Evolutionary conservation across 2,113 vertebrate genomes (phyloP).

Genomic region (Porphyrio hochstetteri): DNA sequence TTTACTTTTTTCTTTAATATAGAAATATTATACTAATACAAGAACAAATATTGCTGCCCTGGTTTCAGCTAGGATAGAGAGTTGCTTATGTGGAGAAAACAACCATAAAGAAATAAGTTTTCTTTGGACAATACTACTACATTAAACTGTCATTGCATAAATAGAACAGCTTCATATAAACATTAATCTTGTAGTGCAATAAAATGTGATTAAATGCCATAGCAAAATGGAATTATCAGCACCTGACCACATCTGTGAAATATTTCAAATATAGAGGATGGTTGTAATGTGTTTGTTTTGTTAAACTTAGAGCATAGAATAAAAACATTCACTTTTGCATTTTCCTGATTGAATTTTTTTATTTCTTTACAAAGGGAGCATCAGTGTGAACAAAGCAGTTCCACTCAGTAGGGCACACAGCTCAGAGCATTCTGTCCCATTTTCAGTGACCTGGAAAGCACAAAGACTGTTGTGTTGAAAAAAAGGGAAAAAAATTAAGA

Average conservation of each 20-base stretch:
- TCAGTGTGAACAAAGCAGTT: slow-evolving; percentile 58
- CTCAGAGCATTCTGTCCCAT: slow-evolving; percentile 64
- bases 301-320: slow-evolving; percentile 24
- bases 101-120: background rate
- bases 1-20: background rate
- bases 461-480: background rate
- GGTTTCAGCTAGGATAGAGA: no score
- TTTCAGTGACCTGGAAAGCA: slow-evolving; percentile 73
- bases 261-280: background rate
- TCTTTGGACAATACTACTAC: background rate
- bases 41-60: background rate
- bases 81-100: background rate
- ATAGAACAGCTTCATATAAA: background rate
- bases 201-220: background rate
- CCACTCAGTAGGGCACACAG: slow-evolving; percentile 53
- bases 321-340: slow-evolving; percentile 14
- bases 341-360: slow-evolving; percentile 28
- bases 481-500: background rate
- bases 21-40: background rate
- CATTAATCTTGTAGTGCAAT: background rate
- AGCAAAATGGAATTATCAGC: background rate
- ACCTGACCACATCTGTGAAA: slow-evolving; percentile 29
- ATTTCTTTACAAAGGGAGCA: slow-evolving; percentile 24
- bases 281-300: slow-evolving; percentile 6
- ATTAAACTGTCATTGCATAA: background rate